Base-by-base conservation (phyloP, 2,797 vertebrate species). In the Smutsia gigantea region DNA sequence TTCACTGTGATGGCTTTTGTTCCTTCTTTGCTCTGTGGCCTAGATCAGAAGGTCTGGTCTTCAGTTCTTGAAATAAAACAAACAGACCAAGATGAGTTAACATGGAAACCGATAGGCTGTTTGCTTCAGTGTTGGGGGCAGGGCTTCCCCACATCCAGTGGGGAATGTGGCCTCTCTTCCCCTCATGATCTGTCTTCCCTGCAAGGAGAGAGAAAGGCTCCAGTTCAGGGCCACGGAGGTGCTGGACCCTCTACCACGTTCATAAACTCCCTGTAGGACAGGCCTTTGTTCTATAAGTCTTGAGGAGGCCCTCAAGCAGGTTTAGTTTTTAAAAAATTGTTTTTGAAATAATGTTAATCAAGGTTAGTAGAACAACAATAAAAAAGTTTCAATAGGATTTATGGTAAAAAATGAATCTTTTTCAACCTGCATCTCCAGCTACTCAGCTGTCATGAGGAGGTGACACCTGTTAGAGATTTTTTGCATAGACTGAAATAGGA, bases 181-280 rank as follows among this genome's bases (percentile, higher is more conserved):
- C 19, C 51, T 5, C 25, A 11, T 46, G 46, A 12, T 74, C 13
- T 31, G 27, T 71, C 53, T 42, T 7, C 37, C 53, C 10, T 0
- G 23, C 12, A 7, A 34, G 25, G 82, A 2, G 12, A n/a, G n/a
- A 25, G 39, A 42, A 23, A 13, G 42, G 2, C n/a, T 13, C 39
- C 15, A 5, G n/a, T 23, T 34, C 34, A 6, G 46, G n/a, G 6
- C 25, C 7, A 0, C 1, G 55, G 46, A 13, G 51, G 3, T 0
- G 2, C 51, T 10, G 18, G 61, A 12, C 1, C 5, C 25, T 5
- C 46, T 7, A 2, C 25, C 14, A 27, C 10, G 25, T 37, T 15
- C 51, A 31, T 46, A n/a, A 14, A 6, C 15, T 25, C 75, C n/a
- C 39, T n/a, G 6, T 9, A 46, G 29, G 2, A 31, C 0, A 5